Percentiles rank a stretch among this genome's conserved stretches.
phyloP scores from a whole-genome alignment of 2,113 vertebrate genomes.

The Azemiops feae region DNA sequence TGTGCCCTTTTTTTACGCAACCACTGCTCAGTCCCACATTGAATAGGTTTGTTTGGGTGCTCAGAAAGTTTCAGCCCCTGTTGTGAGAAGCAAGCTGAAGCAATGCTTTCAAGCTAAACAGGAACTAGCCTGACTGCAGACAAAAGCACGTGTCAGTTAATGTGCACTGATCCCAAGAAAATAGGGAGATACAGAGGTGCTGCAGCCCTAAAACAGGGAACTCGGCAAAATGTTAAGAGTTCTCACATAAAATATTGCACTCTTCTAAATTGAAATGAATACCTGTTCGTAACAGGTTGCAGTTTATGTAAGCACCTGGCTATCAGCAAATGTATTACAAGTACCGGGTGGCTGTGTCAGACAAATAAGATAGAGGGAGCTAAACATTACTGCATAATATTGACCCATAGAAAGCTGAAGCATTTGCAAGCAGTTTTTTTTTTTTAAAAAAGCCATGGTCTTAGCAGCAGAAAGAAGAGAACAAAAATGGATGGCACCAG shows the following conservation, averaged over 20 bases:
- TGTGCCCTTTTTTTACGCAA: background rate
- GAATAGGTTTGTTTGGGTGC: background rate
- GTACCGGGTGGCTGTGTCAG: background rate
- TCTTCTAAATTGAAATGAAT: background rate
- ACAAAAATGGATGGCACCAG: background rate
- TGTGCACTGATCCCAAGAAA: background rate
- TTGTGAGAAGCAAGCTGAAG: background rate
- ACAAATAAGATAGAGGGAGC: background rate
- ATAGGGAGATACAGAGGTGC: background rate
- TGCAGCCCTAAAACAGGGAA: background rate
- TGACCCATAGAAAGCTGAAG: background rate
- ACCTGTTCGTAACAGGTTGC: background rate
- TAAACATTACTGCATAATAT: background rate
- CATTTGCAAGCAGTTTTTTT: background rate
- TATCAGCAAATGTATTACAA: background rate
- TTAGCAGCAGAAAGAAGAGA: background rate
- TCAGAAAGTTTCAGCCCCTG: background rate
- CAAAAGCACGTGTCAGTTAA: background rate
- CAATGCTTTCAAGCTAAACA: background rate
- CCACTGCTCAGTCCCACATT: background rate
- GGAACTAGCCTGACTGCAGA: background rate
- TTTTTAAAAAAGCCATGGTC: background rate
- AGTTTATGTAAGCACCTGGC: background rate
- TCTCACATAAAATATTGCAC: background rate
- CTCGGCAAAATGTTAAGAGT: background rate